Base-by-base conservation (phyloP, 2,888 invertebrate species). In the Melinopterus prodromus region DNA sequence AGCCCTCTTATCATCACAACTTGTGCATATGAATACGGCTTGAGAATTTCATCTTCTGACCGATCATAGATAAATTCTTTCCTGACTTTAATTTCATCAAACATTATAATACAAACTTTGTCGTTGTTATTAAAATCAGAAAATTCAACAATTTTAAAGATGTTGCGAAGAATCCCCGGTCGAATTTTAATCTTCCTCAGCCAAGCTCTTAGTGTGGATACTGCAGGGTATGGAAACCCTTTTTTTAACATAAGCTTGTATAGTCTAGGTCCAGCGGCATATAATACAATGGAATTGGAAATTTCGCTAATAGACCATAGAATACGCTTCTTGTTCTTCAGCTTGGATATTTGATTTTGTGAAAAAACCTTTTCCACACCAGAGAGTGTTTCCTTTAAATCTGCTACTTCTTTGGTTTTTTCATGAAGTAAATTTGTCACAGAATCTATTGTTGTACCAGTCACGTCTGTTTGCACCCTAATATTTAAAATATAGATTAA, bases 191-290 rank as follows among this genome's bases (percentile, higher is more conserved):
- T 81, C 79, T 84, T 84, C 70, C 72, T 81, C 6, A 76, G 12
- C 84, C 82, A 84, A 6, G 69, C 9, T 80, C 80, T 69, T 7
- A 84, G 78, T 15, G 81, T 84, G 2, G 82, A 83, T 15, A 83
- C 80, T 26, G 82, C 80, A 35, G 83, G 83, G 76, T 79, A 82
- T 6, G 83, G 83, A 80, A 80, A 82, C 6, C 81, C 81, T 75
- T 82, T 84, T 80, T 83, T 84, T 37, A 83, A 76, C 14, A 83
- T 75, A 14, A 82, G 69, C 77, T 81, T 12, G 38, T 80, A 84
- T 14, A 82, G 81, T 80, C 82, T 37, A 0, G 84, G 81, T 9
- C 82, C 83, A 36, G 82, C 81, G n/a, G 81, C 79, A 78, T 84
- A 78, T 14, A 82, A 75, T 1, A 80, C 80, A 53, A 83, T 82